Evolutionary conservation across 2,797 vertebrate genomes (phyloP), one percentile per base, ranked within the genome.

Genomic region (Ctenopoma kingsleyae): DNA sequence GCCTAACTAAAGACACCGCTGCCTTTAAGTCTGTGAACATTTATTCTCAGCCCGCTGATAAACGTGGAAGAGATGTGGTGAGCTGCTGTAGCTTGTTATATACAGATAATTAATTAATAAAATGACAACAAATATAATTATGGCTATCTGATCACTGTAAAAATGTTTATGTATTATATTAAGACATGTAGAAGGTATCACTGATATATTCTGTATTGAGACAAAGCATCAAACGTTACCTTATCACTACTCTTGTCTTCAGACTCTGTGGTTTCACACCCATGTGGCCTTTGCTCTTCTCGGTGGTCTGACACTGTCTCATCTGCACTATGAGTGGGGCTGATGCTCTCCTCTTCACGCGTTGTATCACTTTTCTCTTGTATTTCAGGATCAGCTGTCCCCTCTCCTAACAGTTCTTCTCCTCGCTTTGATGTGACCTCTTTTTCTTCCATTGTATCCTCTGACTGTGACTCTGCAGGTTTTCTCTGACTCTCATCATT

Each of bases 201-300:
- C 16, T 23, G n/a, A 15, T 48, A 20, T 19, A 10, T 19, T 44
- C 43, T 64, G 9, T 40, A 30, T 15, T 57, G 6, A 68, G 16
- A 74, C 32, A 19, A 77, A 64, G 9, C 19, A 56, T 40, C 46
- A 71, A 20, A 25, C 32, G 49, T 73, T 92, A 94, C 94, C 93
- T 94, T 65, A n/a, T 81, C 63, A 46, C 60, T 32, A n/a, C 9
- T 81, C 40, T 58, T 48, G 68, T 41, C 68, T 66, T 83, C 77
- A 54, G 50, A 46, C 36, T 78, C 74, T 60, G 35, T 11, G 16
- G 44, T 20, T 36, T 73, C 78, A 47, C 52, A 62, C 62, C 23
- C 82, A 23, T 38, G 63, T 67, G 74, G 74, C 20, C 16, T 56
- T 15, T 80, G 40, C 36, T 82, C 78, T 55, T 66, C 84, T 47